Evolutionary conservation across 2,113 vertebrate genomes (phyloP).

Genomic region (Ophthalmolycus amberensis): DNA sequence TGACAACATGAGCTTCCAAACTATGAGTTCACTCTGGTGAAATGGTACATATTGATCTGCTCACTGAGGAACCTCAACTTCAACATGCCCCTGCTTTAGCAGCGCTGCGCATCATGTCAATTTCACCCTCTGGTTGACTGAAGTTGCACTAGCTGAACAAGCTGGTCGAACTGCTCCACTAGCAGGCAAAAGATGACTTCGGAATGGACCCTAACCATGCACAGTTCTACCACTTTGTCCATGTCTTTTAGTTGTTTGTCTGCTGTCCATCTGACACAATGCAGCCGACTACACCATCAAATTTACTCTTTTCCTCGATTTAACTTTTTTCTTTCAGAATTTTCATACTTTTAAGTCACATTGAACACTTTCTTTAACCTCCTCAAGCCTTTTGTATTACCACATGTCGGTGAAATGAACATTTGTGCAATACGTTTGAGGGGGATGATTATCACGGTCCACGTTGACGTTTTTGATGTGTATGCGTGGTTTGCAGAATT

Average conservation of each 20-base stretch:
- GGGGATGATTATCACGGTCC: too few relatives aligned
- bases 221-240: neutral
- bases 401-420: neutral
- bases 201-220: neutral
- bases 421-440: neutral
- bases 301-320: neutral
- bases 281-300: neutral
- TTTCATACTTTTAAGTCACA: too few relatives aligned
- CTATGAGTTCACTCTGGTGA: neutral
- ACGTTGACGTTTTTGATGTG: too few relatives aligned
- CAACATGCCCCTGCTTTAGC: conserved; percentile 3
- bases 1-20: neutral
- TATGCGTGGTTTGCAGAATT: too few relatives aligned
- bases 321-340: neutral
- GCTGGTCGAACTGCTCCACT: neutral
- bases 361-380: too few relatives aligned
- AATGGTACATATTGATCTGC: conserved; percentile 35
- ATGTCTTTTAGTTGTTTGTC: neutral
- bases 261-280: neutral
- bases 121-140: conserved; percentile 16
- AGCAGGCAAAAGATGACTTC: neutral
- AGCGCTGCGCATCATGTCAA: neutral
- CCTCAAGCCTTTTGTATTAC: neutral
- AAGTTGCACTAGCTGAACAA: conserved; percentile 8
- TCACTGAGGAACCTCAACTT: neutral